Evolutionary conservation across 1,140 invertebrate species (phyloP), one percentile per base, ranked within the genome.

Genomic region (Trichomalopsis sarcophagae): DNA sequence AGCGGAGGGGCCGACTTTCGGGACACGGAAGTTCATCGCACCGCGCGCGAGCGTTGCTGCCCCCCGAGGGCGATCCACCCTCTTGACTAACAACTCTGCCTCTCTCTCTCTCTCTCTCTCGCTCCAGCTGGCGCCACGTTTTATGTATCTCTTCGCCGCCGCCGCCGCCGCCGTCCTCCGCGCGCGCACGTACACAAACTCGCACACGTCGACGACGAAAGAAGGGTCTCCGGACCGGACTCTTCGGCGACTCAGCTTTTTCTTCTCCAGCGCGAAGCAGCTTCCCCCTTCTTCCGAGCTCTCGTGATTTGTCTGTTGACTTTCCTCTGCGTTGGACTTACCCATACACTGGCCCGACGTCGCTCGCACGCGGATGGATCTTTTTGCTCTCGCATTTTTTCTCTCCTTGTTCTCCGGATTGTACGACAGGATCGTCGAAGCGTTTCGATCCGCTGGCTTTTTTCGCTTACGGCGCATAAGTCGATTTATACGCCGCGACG

Each of bases 1-100:
- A 30, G 77, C 50, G 40, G 2, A 23, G 44, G 14, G 27, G 30
- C n/a, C 44, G 75, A 55, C 55, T 47, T 73, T 81, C 14, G 44
- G 40, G 47, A 81, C 69, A n/a, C 81, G 55, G 66, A 78, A 84
- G 82, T 77, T 84, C 82, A 84, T 78, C 62, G 75, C 40, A 40
- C 73, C 69, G 10, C 69, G 55, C 55, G 55, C 27, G 10, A 27
- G 55, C 55, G 55, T 6, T 17, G 55, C 55, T n/a, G 13, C 71
- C 62, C 55, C 47, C 66, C 17, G 85, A 82, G 50, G 81, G 74
- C 75, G 68, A 77, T 82, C 78, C 68, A 80, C 80, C 76, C 80
- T 47, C 69, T 68, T n/a, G 36, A 47, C 74, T 82, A 50, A 62
- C 55, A 62, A 62, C 6, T 30, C 80, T 40, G 21, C 50, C 23